Evolutionary conservation across 2,113 vertebrate genomes (phyloP), one percentile per base, ranked within the genome.

Genomic region (Albula glossodonta): DNA sequence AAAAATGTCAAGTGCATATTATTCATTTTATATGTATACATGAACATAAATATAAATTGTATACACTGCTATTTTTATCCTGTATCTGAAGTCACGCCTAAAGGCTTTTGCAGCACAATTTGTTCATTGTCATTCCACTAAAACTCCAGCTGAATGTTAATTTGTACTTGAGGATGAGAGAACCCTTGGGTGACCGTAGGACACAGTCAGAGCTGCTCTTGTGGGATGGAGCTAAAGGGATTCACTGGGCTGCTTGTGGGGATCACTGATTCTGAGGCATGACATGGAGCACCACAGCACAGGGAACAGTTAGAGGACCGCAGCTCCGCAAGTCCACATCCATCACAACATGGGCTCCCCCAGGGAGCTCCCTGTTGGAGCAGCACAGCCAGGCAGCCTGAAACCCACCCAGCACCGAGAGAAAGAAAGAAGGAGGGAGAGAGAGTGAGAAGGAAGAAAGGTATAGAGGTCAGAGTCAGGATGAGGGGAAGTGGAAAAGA

Each of bases 351-450:
- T 74, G 83, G 80, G 70, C 78, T 84, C 84, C 87, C 86, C 86
- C 80, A 12, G 89, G 89, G 89, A 86, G 63, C n/a, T 57, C n/a
- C 70, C 70, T 31, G 6, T n/a, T 84, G 83, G 52, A 88, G 85
- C 56, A 84, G 79, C 80, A 85, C 86, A 90, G 89, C 89, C 89
- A 86, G 84, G 70, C 60, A 0, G 70, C 53, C 88, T 50, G 57
- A 56, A 80, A 50, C 53, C 31, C 41, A 78, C 70, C 56, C 17
- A 63, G 48, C 48, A 83, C 74, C 22, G 10, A 78, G 85, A 84
- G 63, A 53, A 85, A 22, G 51, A 85, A 31, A 83, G 74, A 15
- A 8, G 17, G 74, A 79, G 56, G 25, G 79, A 83, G 17, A 51
- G 15, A 49, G 51, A n/a, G 31, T 60, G n/a, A 17, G 50, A 70